A percentile compares a stretch with the other conserved stretches of the same genome.
These are phyloP conservation scores for Macquaria ambigua DNA, from an alignment of 2,113 vertebrate genomes.

Conservation along the genomic window DNA sequence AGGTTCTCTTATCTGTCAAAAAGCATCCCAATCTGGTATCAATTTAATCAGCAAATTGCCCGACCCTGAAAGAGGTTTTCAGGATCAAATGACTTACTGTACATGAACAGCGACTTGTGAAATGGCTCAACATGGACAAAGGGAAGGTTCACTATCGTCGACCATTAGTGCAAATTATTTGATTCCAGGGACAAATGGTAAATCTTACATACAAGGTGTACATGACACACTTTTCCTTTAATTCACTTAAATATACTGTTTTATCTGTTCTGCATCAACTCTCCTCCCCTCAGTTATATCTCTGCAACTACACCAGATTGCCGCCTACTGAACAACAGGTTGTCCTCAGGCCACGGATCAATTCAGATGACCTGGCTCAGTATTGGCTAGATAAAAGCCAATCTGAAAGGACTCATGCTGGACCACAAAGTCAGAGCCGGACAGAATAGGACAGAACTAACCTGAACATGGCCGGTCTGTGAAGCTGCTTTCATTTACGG, in stretches of 20 bases:
- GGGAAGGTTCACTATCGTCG: neutral
- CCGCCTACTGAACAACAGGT: neutral
- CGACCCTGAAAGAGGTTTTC: neutral
- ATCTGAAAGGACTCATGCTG: constrained; percentile 19
- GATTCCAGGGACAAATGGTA: neutral
- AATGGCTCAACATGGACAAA: neutral
- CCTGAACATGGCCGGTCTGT: neutral
- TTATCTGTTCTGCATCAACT: neutral
- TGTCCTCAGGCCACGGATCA: constrained; percentile 19
- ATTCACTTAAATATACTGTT: neutral
- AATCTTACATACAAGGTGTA: neutral
- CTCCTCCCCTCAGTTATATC: constrained; percentile 1
- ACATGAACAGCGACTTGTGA: neutral
- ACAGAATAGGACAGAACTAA: neutral
- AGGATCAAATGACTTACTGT: neutral
- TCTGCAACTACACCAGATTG: constrained; percentile 23
- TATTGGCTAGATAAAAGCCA: constrained; percentile 14
- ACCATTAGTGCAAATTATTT: neutral
- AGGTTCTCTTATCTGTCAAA: neutral
- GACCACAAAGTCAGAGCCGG: neutral
- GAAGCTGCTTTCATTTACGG: constrained; percentile 2
- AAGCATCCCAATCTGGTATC: neutral
- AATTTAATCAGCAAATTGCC: constrained; percentile 8
- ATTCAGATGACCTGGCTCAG: constrained; percentile 27
- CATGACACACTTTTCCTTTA: neutral